Conservation (phyloP, 2,888 invertebrate species). For the Embidobia sp. region DNA sequence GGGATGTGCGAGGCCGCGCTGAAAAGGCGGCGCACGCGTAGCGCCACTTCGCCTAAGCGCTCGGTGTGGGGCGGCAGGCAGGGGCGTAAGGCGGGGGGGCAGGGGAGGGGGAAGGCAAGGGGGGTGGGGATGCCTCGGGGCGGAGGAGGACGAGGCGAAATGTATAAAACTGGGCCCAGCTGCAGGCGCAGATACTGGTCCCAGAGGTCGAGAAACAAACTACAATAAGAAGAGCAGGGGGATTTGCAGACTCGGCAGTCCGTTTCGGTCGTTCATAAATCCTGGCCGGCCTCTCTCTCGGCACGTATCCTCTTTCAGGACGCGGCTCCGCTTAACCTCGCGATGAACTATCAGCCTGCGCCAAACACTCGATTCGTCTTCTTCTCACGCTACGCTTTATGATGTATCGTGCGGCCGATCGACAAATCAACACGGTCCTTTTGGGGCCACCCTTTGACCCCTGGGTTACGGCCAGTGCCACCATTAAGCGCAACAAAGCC, state of each 20-base stretch:
- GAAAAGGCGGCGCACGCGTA: slow-evolving; percentile 47
- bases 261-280: slow-evolving; percentile 78
- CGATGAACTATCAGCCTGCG: slow-evolving; percentile 61
- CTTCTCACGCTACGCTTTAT: slow-evolving; percentile 59
- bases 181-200: slow-evolving; percentile 68
- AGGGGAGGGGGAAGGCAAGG: too few species aligned
- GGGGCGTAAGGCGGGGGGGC: slow-evolving; percentile 25
- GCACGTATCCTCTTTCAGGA: slow-evolving; percentile 38
- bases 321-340: slow-evolving; percentile 52
- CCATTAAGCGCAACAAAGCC: too few species aligned
- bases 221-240: slow-evolving; percentile 67
- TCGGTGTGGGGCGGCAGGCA: slow-evolving; percentile 31
- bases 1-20: slow-evolving; percentile 55
- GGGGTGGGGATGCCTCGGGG: too few species aligned
- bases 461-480: not conserved
- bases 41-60: slow-evolving; percentile 25
- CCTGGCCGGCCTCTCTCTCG: slow-evolving; percentile 66
- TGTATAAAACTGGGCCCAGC: too few species aligned
- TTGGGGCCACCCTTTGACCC: too few species aligned
- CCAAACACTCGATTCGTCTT: slow-evolving; percentile 56
- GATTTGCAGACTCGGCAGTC: slow-evolving; percentile 71
- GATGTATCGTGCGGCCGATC: slow-evolving; percentile 31
- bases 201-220: slow-evolving; percentile 73
- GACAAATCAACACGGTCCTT: slow-evolving; percentile 22
- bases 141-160: too few species aligned